phyloP scores from a whole-genome alignment of 2,113 vertebrate species.

The Petrocephalus microphthalmus region DNA sequence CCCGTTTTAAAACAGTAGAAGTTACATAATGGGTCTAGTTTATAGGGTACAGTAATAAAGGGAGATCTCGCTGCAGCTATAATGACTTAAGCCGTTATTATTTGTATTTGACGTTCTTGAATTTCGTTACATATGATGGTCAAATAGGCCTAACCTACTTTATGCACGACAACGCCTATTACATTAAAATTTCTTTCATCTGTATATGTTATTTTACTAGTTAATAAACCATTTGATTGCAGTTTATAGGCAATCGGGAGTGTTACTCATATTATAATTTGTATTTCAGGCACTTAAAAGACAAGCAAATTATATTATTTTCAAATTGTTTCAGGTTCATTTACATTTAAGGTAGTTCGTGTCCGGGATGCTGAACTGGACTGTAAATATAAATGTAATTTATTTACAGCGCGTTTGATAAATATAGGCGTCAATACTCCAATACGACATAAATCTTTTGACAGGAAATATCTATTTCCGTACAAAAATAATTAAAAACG shows the following conservation, averaged over 20 bases:
- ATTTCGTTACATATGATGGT: not conserved
- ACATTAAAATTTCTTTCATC: not conserved
- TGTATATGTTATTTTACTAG: not conserved
- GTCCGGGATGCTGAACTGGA: not conserved
- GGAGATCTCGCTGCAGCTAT: not conserved
- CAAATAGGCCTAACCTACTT: not conserved
- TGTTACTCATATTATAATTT: not conserved
- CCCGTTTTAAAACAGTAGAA: not conserved
- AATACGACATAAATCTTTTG: not conserved
- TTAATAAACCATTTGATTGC: not conserved
- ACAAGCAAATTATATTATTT: not conserved
- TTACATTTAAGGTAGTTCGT: not conserved
- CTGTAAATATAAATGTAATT: not conserved
- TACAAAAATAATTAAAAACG: not conserved
- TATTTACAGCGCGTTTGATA: not conserved
- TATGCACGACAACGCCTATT: not conserved
- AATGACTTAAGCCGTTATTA: not conserved
- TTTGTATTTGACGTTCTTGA: not conserved
- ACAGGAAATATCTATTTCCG: not conserved
- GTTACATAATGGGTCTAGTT: not conserved
- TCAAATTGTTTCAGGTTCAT: not conserved
- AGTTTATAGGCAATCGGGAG: not conserved
- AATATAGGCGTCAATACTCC: not conserved
- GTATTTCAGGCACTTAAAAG: not conserved
- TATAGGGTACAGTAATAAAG: not conserved